Conservation (phyloP, 23 tunicate genomes). For the Trididemnum miniatum region DNA sequence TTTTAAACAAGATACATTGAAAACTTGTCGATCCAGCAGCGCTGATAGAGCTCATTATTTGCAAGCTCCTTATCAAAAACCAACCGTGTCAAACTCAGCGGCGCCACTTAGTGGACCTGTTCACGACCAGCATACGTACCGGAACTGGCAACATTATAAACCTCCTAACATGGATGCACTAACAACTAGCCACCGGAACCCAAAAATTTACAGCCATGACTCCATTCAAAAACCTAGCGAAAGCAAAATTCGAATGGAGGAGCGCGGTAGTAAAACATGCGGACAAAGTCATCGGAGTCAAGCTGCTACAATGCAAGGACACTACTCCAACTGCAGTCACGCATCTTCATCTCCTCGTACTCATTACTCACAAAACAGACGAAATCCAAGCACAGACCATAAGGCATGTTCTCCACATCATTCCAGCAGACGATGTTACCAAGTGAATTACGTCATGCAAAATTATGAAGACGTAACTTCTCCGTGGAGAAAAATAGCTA, state of each 20-base stretch:
- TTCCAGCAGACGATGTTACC: neutral
- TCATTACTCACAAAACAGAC: neutral
- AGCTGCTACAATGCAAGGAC: neutral
- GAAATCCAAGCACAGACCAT: neutral
- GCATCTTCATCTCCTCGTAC: neutral
- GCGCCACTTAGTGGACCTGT: neutral
- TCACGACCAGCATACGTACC: neutral
- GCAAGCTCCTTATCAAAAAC: neutral
- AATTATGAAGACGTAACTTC: neutral
- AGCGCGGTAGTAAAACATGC: neutral
- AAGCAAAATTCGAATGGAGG: neutral
- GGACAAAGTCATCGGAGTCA: neutral
- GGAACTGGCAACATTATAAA: neutral
- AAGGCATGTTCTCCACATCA: neutral
- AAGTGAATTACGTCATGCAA: neutral
- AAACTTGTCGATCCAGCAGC: neutral
- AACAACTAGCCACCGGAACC: neutral
- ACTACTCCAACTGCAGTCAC: neutral
- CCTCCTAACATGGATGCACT: neutral
- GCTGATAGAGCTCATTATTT: neutral
- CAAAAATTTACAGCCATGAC: neutral
- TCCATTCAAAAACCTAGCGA: neutral
- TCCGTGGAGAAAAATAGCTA: slow-evolving; percentile 3
- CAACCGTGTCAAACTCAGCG: neutral
- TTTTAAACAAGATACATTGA: neutral